Evolutionary conservation across 2,888 invertebrate species (phyloP), one percentile per base, ranked within the genome.

Genomic region (Zhuqinia jingwanae): DNA sequence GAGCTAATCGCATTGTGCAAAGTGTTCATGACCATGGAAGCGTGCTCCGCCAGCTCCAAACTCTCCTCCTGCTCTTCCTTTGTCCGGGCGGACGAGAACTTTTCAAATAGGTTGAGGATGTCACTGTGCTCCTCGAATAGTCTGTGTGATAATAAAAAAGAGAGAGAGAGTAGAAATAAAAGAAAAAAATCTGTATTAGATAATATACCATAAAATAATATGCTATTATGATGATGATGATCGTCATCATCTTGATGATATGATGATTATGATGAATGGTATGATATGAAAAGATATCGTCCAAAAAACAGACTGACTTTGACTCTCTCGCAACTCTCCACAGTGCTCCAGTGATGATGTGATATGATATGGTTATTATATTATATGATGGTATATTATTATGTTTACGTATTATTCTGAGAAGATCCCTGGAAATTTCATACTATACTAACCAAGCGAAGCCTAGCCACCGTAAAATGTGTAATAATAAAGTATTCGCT

Each of bases 1-100:
- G 96, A 95, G 92, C 96, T 95, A 93, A 98, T 97, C 88, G 97
- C 96, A 92, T 97, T 97, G 92, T 97, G 97, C 88, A 98, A 93
- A 0, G 97, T 96, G 91, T 95, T 95, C 97, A 97, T 97, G 36
- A 98, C 97, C 91, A 96, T 96, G 92, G 95, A 95, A 76, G 97
- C 97, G 92, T 97, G 97, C 90, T 97, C 96, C 5, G 96, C 96
- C 88, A 98, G 93, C 92, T 96, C 96, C 94, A 96, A 95, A 85
- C 96, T 96, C 92, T 95, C 95, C 88, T 95, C 95, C 92, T 97
- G 96, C 91, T 96, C 95, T 92, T 97, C 96, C 92, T 95, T 95
- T 88, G 96, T 96, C 92, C 95, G 94, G 91, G 96, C 93, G 90
- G 96, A 95, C 87, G 95, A 95, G 92, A 97, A 97, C 93, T 96